A percentile compares a stretch with the other conserved stretches of the same genome.
These are phyloP conservation scores for Troglohyphantes excavatus DNA, from an alignment of 2,888 invertebrate genomes.

Conservation along the genomic window DNA sequence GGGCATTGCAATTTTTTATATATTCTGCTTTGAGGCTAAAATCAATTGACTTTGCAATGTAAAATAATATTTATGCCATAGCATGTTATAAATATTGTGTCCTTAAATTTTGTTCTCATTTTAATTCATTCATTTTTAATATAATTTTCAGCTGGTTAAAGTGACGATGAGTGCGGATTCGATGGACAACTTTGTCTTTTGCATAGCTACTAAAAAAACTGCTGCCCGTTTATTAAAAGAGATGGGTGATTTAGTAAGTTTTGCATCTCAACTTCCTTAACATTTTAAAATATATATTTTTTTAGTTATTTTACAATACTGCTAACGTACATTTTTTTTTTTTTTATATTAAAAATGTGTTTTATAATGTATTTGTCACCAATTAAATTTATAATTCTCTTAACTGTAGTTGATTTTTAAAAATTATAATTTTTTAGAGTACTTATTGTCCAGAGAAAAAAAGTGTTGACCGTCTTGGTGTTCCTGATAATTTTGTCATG, in stretches of 20 bases:
- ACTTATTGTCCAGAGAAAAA: conserved; percentile 93
- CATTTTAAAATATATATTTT: background rate
- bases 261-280: background rate
- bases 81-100: background rate
- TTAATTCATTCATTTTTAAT: no score
- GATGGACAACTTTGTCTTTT: conserved; percentile 96
- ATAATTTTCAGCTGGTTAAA: conserved; percentile 86
- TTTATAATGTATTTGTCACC: no score
- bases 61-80: no score
- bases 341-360: background rate
- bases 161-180: conserved; percentile 94
- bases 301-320: background rate
- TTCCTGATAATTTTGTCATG: conserved; percentile 89
- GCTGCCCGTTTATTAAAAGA: conserved; percentile 93
- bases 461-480: conserved; percentile 90
- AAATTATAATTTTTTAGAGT: conserved; percentile 84
- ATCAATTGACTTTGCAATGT: no score
- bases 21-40: no score
- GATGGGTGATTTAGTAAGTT: conserved; percentile 92
- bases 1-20: no score
- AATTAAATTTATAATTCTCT: background rate
- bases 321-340: no score
- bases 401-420: no score
- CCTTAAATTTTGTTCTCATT: no score
- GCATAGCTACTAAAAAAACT: conserved; percentile 94